These are phyloP conservation scores for Steatocranus sp. DNA, from an alignment of 2,797 vertebrate species.

Conservation along the genomic window DNA sequence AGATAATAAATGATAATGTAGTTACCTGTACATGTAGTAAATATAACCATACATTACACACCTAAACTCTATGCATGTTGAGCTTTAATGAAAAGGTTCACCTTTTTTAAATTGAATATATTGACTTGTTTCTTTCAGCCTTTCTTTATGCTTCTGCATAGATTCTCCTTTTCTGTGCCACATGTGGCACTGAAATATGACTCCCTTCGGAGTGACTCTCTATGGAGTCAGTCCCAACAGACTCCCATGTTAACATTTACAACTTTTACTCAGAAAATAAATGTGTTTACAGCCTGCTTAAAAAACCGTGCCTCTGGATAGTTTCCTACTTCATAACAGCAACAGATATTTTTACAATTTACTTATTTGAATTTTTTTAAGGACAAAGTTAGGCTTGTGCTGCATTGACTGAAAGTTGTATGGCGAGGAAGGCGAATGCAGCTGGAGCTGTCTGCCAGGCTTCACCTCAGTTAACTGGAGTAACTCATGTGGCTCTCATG, in stretches of 20 bases:
- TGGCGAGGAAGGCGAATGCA: not conserved
- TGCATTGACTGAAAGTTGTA: not conserved
- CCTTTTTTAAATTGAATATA: not conserved
- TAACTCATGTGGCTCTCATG: not conserved
- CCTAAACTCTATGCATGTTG: fast-evolving
- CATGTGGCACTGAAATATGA: not conserved
- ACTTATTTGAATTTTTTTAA: not conserved
- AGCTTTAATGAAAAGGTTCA: not conserved
- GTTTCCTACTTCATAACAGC: not conserved
- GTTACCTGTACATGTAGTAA: not conserved
- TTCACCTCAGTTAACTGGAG: not conserved
- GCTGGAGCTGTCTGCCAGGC: not conserved
- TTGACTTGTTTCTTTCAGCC: not conserved
- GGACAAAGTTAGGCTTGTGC: not conserved
- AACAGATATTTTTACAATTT: not conserved
- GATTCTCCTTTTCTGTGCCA: not conserved
- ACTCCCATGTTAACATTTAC: not conserved
- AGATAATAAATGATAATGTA: not conserved
- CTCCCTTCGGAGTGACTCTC: not conserved
- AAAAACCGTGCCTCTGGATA: fast-evolving
- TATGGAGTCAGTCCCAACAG: not conserved
- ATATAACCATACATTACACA: not conserved
- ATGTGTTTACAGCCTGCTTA: not conserved
- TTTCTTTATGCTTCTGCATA: fast-evolving
- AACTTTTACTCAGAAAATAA: not conserved